A percentile compares a stretch with the other conserved stretches of the same genome.
Conservation (phyloP, 92 coral and sea anemone genomes). For the Epizoanthus illoricatus region DNA sequence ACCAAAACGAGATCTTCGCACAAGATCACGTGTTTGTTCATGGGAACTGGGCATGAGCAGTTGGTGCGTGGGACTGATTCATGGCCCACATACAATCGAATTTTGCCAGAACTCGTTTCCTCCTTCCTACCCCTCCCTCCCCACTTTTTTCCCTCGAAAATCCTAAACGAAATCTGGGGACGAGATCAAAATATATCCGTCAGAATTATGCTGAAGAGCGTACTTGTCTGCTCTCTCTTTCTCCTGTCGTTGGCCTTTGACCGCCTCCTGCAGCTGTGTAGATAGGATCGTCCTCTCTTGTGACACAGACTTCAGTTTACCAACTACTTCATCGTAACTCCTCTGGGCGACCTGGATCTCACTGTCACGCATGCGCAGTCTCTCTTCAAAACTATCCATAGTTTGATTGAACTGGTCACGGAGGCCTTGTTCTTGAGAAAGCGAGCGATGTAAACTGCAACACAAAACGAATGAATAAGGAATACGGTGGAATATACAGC, state of each 20-base stretch:
- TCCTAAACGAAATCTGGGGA: not conserved
- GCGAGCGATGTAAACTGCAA: slow-evolving; percentile 84
- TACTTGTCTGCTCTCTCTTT: slow-evolving; percentile 97
- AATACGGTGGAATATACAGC: slow-evolving; percentile 44
- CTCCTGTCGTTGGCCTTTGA: slow-evolving; percentile 76
- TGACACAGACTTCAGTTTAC: slow-evolving; percentile 74
- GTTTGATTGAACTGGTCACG: slow-evolving; percentile 94
- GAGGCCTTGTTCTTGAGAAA: slow-evolving; percentile 86
- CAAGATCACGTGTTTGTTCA: no score
- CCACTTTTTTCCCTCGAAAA: no score
- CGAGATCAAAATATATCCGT: not conserved
- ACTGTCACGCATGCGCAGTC: slow-evolving; percentile 74
- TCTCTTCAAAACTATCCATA: slow-evolving; percentile 92
- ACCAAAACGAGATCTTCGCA: no score
- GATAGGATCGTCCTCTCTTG: slow-evolving; percentile 81
- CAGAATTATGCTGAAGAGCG: slow-evolving; percentile 8
- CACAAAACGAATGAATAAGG: slow-evolving; percentile 18
- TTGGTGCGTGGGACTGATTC: no score
- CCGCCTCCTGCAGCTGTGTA: slow-evolving; percentile 74
- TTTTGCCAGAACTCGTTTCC: no score
- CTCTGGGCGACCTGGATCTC: slow-evolving; percentile 88
- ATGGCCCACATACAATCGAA: no score
- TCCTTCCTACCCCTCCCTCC: no score
- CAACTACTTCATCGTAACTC: slow-evolving; percentile 83
- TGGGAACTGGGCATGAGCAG: no score